Base-by-base conservation (phyloP, 2,113 vertebrate species). In the Brachyistius frenatus region DNA sequence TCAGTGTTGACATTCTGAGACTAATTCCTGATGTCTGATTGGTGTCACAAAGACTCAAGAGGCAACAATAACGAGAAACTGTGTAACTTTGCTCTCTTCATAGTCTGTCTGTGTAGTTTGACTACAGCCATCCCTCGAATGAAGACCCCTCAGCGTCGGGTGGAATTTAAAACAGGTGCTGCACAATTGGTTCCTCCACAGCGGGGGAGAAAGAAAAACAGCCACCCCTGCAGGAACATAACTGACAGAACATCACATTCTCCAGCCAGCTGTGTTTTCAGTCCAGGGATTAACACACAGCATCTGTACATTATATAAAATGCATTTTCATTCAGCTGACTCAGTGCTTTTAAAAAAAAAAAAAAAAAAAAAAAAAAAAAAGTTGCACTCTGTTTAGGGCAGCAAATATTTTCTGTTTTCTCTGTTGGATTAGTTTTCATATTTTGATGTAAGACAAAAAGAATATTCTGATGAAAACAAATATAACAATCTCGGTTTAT, bases 81-180 rank as follows among this genome's bases (percentile, higher is more conserved):
- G 9, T 8, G 54, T 16, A 76, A 63, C 15, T 50, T 39, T 49
- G 7, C 52, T 37, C 35, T 80, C 66, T 78, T 55, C 31, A 49
- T 73, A 41, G 54, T 76, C 52, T 54, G 2, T 68, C 52, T 61
- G 73, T 73, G 60, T 36, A 66, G 57, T 61, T 68, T 57, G 62
- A 80, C 73, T 14, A 57, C 54, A 44, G 50, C 7, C 7, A 39
- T 77, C 84, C 67, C 62, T 57, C 2, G 64, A 81, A 81, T 64
- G 75, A 81, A 60, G 77, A 76, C 78, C 83, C 80, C 77, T 69
- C 57, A 78, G 82, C 76, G 72, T 70, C 13, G 39, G 61, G 62
- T 82, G 91, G 92, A 94, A 95, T 94, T 87, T 86, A 89, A 92
- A 95, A 92, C 94, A 95, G 93, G 93, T 94, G 93, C 92, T 83